Evolutionary conservation across 1,140 invertebrate genomes (phyloP).

Genomic region (Ceratina japonica): DNA sequence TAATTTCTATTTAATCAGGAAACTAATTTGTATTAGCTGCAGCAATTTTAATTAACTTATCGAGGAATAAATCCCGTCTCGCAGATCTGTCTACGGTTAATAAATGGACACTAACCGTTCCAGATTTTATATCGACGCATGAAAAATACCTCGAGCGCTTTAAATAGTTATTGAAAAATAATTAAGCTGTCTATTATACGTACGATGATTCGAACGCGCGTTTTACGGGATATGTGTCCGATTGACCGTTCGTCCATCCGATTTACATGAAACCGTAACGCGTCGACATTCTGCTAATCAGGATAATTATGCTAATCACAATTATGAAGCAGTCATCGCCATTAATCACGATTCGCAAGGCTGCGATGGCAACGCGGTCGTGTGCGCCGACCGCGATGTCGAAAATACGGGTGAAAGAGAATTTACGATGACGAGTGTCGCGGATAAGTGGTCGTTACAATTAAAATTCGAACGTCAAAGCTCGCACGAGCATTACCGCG

Average conservation of each 20-base stretch:
- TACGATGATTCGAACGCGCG: background rate
- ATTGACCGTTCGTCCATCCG: conserved; percentile 28
- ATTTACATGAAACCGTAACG: conserved; percentile 30
- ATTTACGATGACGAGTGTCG: background rate
- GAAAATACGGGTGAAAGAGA: background rate
- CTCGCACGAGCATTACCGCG: too few relatives aligned
- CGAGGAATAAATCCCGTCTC: too few relatives aligned
- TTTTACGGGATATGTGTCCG: background rate
- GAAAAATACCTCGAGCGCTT: too few relatives aligned
- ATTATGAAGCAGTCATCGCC: conserved; percentile 41
- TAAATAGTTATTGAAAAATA: too few relatives aligned
- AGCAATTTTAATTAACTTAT: too few relatives aligned
- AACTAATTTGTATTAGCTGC: too few relatives aligned
- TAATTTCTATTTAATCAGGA: too few relatives aligned
- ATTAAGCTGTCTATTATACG: too few relatives aligned
- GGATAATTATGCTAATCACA: conserved; percentile 47
- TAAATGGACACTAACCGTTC: background rate
- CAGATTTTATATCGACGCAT: too few relatives aligned
- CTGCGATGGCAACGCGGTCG: conserved; percentile 1
- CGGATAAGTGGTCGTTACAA: background rate
- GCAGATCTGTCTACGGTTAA: too few relatives aligned
- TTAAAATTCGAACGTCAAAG: too few relatives aligned
- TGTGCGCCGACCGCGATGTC: background rate
- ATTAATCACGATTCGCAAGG: conserved; percentile 26
- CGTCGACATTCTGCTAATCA: conserved; percentile 10